Evolutionary conservation across 2,888 invertebrate genomes (phyloP).

Genomic region (Chromoteleia sp.): DNA sequence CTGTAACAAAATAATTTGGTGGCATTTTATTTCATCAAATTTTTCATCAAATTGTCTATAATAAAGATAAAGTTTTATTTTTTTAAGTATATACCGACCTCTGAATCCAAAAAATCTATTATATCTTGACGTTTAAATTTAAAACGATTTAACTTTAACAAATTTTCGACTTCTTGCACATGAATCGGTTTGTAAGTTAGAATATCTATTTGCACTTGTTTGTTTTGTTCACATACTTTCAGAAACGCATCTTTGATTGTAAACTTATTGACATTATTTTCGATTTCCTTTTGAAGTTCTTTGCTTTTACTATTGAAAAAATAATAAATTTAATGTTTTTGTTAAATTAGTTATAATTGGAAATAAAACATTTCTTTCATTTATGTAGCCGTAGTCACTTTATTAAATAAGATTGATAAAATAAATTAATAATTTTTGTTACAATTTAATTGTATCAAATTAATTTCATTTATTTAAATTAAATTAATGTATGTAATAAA

Average conservation of each 20-base stretch:
- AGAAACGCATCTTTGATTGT: neutral
- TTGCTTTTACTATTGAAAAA: too few species aligned
- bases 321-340: too few species aligned
- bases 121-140: slow-evolving; percentile 84
- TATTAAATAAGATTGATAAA: too few species aligned
- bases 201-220: slow-evolving; percentile 3
- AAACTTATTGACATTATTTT: too few species aligned
- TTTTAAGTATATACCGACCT: slow-evolving; percentile 78
- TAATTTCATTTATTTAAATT: too few species aligned
- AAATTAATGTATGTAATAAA: too few species aligned
- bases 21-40: neutral
- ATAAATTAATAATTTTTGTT: too few species aligned
- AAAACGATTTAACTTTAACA: slow-evolving; percentile 83
- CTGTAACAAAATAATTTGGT: slow-evolving; percentile 70
- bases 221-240: neutral
- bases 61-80: neutral
- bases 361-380: too few species aligned
- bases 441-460: too few species aligned
- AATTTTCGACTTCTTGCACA: slow-evolving; percentile 83
- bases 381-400: too few species aligned
- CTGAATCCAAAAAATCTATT: slow-evolving; percentile 86
- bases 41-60: neutral
- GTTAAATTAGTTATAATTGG: too few species aligned
- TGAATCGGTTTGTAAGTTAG: slow-evolving; percentile 85
- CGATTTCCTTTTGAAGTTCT: too few species aligned